phyloP scores from a whole-genome alignment of 2,797 vertebrate genomes.

The Takifugu rubripes region DNA sequence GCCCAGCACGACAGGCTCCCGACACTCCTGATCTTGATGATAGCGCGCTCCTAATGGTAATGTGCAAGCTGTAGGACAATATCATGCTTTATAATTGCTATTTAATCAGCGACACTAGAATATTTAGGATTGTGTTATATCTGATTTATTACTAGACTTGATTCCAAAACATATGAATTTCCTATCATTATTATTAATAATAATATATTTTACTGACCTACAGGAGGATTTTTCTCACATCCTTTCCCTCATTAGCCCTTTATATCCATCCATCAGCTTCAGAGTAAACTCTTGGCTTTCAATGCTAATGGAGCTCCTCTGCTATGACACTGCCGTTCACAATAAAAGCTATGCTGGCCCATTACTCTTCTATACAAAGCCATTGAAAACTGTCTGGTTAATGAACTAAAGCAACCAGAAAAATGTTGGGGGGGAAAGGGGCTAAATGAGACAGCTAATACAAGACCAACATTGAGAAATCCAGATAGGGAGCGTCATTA shows the following conservation, averaged over 20 bases:
- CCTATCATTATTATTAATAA: no score
- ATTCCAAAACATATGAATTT: no score
- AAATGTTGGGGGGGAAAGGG: slow-evolving; percentile 35
- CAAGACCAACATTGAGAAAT: slow-evolving; percentile 5
- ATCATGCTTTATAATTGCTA: no score
- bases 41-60: no score
- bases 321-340: slow-evolving; percentile 54
- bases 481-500: slow-evolving; percentile 5
- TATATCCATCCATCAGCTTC: slow-evolving; percentile 45
- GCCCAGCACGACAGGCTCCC: no score
- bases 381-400: slow-evolving; percentile 66
- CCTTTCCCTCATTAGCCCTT: slow-evolving; percentile 61
- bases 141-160: no score
- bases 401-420: slow-evolving; percentile 67
- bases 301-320: slow-evolving; percentile 60
- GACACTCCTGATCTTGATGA: no score
- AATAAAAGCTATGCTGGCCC: slow-evolving; percentile 67
- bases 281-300: slow-evolving; percentile 63
- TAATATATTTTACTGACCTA: slow-evolving; percentile 48
- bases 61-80: no score
- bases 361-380: slow-evolving; percentile 67
- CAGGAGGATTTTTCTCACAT: slow-evolving; percentile 65
- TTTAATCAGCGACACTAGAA: no score
- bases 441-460: slow-evolving; percentile 27
- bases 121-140: slow-evolving; percentile 16